These are phyloP conservation scores for Phylloscopus whistleri DNA, from an alignment of 2,113 vertebrate genomes.

Conservation along the genomic window DNA sequence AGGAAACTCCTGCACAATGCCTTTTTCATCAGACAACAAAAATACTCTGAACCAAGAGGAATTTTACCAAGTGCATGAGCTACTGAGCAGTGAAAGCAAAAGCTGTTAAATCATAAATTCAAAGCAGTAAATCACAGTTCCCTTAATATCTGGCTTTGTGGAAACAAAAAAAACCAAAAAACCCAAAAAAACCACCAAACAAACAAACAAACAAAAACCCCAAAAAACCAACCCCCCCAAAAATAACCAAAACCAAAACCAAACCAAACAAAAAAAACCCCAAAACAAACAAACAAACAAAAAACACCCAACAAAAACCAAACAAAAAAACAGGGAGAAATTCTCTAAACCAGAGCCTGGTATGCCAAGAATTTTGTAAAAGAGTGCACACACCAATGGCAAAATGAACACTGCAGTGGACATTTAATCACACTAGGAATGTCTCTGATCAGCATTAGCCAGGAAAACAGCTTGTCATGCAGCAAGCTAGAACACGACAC, in stretches of 20 bases:
- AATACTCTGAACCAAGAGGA: not conserved
- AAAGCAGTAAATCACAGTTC: not conserved
- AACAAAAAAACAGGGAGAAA: not conserved
- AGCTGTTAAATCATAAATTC: not conserved
- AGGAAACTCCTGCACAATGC: not conserved
- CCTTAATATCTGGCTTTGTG: not conserved
- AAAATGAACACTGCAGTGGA: not conserved
- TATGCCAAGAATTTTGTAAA: not conserved
- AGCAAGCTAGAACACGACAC: not conserved
- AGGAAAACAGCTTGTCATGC: not conserved
- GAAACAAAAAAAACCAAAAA: not conserved
- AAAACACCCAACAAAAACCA: not conserved
- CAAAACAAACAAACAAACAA: not conserved
- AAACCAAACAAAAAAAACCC: fast-evolving
- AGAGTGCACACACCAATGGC: not conserved
- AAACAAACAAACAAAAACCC: no score
- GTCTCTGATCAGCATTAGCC: not conserved
- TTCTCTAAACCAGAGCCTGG: not conserved
- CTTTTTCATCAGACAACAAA: not conserved
- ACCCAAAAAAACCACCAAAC: not conserved
- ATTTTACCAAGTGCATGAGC: not conserved
- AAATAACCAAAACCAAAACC: no score
- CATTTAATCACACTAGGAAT: not conserved
- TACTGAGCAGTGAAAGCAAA: not conserved
- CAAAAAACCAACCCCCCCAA: not conserved